Percentiles rank a stretch among this genome's conserved stretches.
phyloP scores from a whole-genome alignment of 2,113 vertebrate species.

The Trematomus loennbergii region DNA sequence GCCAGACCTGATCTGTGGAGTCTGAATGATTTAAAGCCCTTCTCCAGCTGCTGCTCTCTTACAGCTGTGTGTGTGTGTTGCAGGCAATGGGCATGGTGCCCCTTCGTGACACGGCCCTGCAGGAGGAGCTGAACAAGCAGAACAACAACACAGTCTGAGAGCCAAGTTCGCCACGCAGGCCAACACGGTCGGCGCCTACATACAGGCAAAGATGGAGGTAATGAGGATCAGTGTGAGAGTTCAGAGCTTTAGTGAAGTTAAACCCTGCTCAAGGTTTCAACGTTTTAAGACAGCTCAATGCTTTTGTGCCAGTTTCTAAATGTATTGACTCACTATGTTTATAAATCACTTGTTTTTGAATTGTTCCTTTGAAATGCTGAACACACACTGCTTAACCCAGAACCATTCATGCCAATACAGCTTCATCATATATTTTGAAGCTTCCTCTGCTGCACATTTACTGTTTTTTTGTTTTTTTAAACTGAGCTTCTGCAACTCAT shows the following conservation, averaged over 20 bases:
- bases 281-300: too few species aligned
- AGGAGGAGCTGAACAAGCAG: conserved; percentile 91
- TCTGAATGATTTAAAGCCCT: neutral
- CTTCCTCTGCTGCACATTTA: neutral
- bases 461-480: neutral
- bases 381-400: neutral
- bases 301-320: neutral
- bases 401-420: neutral
- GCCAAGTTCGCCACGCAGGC: conserved; percentile 92
- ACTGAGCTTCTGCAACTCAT: neutral
- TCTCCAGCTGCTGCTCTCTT: conserved; percentile 1
- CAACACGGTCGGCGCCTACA: conserved; percentile 95
- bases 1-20: neutral
- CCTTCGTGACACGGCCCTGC: conserved; percentile 89
- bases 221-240: neutral
- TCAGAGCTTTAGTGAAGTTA: neutral
- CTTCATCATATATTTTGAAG: neutral
- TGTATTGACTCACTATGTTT: neutral
- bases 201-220: conserved; percentile 97
- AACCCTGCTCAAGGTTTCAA: neutral
- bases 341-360: neutral
- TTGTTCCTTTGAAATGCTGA: neutral
- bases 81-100: conserved; percentile 94
- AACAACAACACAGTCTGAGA: conserved; percentile 91
- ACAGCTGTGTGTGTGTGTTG: conserved; percentile 12